A percentile compares a stretch with the other conserved stretches of the same genome.
These are phyloP conservation scores for Xanthia togata DNA, from an alignment of 2,888 invertebrate species.

Conservation along the genomic window DNA sequence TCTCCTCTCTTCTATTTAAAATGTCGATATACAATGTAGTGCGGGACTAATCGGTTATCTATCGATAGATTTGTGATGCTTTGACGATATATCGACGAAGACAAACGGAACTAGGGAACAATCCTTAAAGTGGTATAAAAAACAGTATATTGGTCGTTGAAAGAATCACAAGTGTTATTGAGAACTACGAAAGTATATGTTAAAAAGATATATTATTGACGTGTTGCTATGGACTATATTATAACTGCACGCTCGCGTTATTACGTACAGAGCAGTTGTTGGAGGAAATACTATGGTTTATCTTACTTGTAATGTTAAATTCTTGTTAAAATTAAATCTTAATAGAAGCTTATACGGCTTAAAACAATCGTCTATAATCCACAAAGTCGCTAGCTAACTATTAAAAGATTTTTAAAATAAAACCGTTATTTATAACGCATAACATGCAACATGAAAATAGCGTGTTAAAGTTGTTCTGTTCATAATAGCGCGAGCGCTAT, in stretches of 20 bases:
- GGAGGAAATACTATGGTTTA: not conserved
- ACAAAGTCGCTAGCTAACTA: constrained; percentile 60
- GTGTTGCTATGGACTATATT: constrained; percentile 76
- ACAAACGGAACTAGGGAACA: not conserved
- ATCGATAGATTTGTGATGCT: constrained; percentile 66
- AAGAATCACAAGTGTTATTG: constrained; percentile 64
- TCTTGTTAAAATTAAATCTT: constrained; percentile 29
- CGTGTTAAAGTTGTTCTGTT: constrained; percentile 61
- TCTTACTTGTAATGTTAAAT: constrained; percentile 19
- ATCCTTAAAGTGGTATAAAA: not conserved
- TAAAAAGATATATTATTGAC: constrained; percentile 71
- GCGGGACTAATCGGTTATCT: constrained; percentile 77
- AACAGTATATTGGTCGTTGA: constrained; percentile 24
- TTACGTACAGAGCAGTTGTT: constrained; percentile 21
- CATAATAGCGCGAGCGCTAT: constrained; percentile 70
- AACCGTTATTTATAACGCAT: not conserved
- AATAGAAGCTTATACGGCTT: constrained; percentile 56
- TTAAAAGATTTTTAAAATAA: not conserved
- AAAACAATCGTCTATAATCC: constrained; percentile 70
- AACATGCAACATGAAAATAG: constrained; percentile 5
- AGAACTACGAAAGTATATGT: constrained; percentile 65
- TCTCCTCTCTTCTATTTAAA: constrained; percentile 74
- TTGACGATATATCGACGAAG: constrained; percentile 31
- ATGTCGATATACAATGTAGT: constrained; percentile 79
- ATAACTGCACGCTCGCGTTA: constrained; percentile 58